Conservation (phyloP, 1,140 invertebrate species). For the Nasonia vitripennis region DNA sequence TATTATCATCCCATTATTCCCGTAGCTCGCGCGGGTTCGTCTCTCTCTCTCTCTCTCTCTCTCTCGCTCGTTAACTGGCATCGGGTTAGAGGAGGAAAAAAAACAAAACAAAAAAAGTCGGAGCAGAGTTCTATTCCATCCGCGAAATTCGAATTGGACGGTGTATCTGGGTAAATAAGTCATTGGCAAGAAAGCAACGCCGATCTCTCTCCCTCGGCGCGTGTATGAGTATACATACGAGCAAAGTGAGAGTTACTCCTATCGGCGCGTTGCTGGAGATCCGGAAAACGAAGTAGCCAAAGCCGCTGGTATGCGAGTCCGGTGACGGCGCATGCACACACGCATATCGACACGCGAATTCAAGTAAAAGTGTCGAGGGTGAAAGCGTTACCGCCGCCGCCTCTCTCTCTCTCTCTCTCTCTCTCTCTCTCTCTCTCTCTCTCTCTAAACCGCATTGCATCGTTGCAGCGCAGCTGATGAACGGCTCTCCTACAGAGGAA, state of each 20-base stretch:
- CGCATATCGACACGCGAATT: slow-evolving; percentile 29
- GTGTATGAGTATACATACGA: neutral
- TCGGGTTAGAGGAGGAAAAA: no score
- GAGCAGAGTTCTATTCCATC: no score
- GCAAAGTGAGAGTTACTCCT: slow-evolving; percentile 2
- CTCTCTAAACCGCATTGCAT: neutral
- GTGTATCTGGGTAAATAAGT: neutral
- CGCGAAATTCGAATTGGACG: no score
- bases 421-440: neutral
- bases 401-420: neutral
- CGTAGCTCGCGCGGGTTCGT: neutral
- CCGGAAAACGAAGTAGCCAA: slow-evolving; percentile 10
- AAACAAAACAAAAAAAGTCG: no score
- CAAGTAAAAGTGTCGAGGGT: slow-evolving; percentile 59
- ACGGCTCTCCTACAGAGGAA: no score
- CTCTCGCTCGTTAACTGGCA: no score
- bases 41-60: no score
- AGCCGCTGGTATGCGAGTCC: neutral
- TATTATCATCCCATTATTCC: slow-evolving; percentile 5
- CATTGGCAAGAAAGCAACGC: neutral
- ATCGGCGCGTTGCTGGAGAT: slow-evolving; percentile 4
- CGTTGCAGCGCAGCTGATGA: neutral
- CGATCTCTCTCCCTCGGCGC: neutral
- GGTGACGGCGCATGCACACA: neutral
- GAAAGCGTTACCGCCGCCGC: slow-evolving; percentile 56